Percentiles rank a stretch among this genome's conserved stretches.
phyloP scores from a whole-genome alignment of 2,113 vertebrate genomes.

The Helogale parvula region DNA sequence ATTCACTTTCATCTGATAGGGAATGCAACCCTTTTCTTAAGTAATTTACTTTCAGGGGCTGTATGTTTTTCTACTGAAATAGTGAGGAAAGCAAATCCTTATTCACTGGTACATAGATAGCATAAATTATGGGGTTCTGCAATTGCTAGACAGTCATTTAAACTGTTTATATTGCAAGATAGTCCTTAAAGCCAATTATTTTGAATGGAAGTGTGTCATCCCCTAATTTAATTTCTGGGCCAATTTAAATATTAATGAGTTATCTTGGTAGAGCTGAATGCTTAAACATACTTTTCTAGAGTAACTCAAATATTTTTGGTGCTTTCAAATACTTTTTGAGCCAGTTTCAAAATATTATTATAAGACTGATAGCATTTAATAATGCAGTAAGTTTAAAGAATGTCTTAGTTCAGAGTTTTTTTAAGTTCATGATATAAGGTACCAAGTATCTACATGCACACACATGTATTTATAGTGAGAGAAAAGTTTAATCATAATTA shows the following conservation, averaged over 20 bases:
- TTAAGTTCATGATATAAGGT: background rate
- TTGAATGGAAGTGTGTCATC: constrained; percentile 40
- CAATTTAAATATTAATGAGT: constrained; percentile 59
- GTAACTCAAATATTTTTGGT: constrained; percentile 40
- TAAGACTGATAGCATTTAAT: background rate
- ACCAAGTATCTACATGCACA: background rate
- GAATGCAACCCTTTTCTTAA: background rate
- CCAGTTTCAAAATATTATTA: background rate
- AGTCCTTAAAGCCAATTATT: constrained; percentile 41
- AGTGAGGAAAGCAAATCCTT: constrained; percentile 49
- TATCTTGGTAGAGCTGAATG: constrained; percentile 10
- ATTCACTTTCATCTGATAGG: background rate
- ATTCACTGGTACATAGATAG: background rate
- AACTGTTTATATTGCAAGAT: constrained; percentile 37
- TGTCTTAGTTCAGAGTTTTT: constrained; percentile 12
- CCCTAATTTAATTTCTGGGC: constrained; percentile 53
- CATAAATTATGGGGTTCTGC: constrained; percentile 36
- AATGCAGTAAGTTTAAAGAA: constrained; percentile 19
- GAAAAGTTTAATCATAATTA: background rate
- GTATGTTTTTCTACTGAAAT: constrained; percentile 27
- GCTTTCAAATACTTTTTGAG: constrained; percentile 29
- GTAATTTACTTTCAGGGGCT: background rate
- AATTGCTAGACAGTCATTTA: constrained; percentile 31
- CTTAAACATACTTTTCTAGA: constrained; percentile 51
- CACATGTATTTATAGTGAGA: background rate